These are phyloP conservation scores for Remorina albescens DNA, from an alignment of 2,797 vertebrate species.

Conservation along the genomic window DNA sequence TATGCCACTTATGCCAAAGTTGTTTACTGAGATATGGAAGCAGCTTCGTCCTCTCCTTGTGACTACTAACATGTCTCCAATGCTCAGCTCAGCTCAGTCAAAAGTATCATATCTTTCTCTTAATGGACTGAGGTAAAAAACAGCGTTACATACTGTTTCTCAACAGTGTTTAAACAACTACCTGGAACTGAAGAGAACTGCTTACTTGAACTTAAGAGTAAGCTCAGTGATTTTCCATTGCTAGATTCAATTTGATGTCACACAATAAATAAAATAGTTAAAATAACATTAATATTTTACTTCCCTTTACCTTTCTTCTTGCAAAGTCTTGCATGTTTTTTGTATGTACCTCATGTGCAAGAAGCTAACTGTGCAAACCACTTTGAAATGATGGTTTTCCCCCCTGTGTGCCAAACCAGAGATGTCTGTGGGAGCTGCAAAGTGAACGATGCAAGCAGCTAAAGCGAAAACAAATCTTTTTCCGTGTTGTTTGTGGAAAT, in stretches of 20 bases:
- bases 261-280: background rate
- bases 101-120: constrained; percentile 13
- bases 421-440: constrained; percentile 24
- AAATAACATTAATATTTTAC: constrained; percentile 9
- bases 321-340: constrained; percentile 18
- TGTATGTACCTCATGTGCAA: constrained; percentile 25
- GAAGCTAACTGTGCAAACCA: constrained; percentile 37
- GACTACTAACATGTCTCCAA: constrained; percentile 42
- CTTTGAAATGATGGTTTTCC: constrained; percentile 46
- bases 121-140: constrained; percentile 37
- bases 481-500: constrained; percentile 61
- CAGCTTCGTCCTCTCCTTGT: constrained; percentile 48
- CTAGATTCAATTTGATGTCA: background rate
- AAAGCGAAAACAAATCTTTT: constrained; percentile 80
- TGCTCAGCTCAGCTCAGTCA: constrained; percentile 43
- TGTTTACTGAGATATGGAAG: constrained; percentile 70
- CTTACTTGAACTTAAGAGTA: no score
- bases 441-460: constrained; percentile 51
- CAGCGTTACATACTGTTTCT: constrained; percentile 32
- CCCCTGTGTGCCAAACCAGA: constrained; percentile 43
- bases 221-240: background rate
- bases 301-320: constrained; percentile 31
- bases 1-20: no score
- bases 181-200: background rate
- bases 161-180: constrained; percentile 3